Conservation (phyloP, 2,888 invertebrate genomes). For the Alsophila aescularia region DNA sequence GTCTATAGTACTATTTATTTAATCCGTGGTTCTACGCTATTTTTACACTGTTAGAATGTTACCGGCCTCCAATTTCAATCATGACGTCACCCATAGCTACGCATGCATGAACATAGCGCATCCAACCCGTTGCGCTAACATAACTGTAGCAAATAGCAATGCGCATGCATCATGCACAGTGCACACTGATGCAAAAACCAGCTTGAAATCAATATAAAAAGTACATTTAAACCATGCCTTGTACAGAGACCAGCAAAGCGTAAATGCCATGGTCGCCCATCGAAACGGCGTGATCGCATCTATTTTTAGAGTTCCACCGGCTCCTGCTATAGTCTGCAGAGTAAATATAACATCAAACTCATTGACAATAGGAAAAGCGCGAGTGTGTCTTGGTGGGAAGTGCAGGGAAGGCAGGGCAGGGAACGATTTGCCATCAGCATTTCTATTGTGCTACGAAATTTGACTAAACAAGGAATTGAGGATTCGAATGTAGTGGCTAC, state of each 20-base stretch:
- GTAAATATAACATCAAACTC: too few species aligned
- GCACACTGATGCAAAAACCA: slow-evolving; percentile 46
- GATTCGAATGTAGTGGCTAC: too few species aligned
- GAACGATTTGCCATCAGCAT: too few species aligned
- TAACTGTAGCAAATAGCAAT: slow-evolving; percentile 62
- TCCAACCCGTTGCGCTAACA: slow-evolving; percentile 45
- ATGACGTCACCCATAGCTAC: slow-evolving; percentile 10
- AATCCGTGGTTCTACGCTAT: too few species aligned
- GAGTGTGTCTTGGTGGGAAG: too few species aligned
- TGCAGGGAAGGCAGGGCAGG: too few species aligned
- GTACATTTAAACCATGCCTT: slow-evolving; percentile 68
- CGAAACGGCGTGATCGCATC: slow-evolving; percentile 71
- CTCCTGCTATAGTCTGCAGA: background rate
- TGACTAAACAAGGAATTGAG: too few species aligned
- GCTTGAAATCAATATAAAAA: slow-evolving; percentile 59
- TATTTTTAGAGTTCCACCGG: slow-evolving; percentile 49
- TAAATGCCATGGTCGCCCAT: slow-evolving; percentile 83
- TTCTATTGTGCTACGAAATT: too few species aligned
- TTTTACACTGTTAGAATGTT: background rate
- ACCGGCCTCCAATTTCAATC: background rate
- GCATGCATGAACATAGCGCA: slow-evolving; percentile 12
- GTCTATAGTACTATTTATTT: too few species aligned
- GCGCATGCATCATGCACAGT: slow-evolving; percentile 43
- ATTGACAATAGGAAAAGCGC: background rate
- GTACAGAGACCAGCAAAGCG: slow-evolving; percentile 72